Evolutionary conservation across 2,113 vertebrate genomes (phyloP), one percentile per base, ranked within the genome.

Genomic region (Phalacrocorax carbo): DNA sequence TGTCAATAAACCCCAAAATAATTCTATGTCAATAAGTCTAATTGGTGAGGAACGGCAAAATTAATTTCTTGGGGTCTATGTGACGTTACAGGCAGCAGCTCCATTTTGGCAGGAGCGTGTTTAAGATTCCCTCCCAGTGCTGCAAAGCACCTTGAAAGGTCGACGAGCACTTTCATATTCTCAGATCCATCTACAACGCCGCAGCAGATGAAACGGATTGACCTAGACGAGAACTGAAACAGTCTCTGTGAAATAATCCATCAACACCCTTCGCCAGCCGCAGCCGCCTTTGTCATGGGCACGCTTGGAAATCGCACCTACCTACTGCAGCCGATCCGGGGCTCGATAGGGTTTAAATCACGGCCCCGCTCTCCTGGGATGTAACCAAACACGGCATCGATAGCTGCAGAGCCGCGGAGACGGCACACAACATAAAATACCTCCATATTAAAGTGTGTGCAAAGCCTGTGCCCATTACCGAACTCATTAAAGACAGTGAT

Each of bases 81-180:
- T 1, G 87, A 34, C 1, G 64, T 2, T 2, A 10, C 32, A 90
- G 51, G 71, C 88, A 89, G 93, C 95, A 40, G 82, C 95, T 94
- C 90, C 94, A 62, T 83, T 81, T 90, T 27, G 85, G 88, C 96
- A 86, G 96, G 73, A 88, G 40, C 7, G 15, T 40, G 83, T 79
- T 94, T 94, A 91, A 93, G 95, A 93, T 97, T 95, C 97, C 93
- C 91, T 95, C 91, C 78, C 86, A 64, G 75, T 6, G 60, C 95
- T 68, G 92, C 93, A 79, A 65, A 97, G 94, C 94, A 97, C 95
- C 94, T 95, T 95, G 93, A 94, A 96, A 96, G 95, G 95, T 95
- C 92, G 92, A 5, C 18, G 40, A 82, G 95, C 68, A 30, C 91
- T 71, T 81, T 80, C 60, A 23, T 16, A 75, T 72, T 23, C 96